Evolutionary conservation across 1,140 invertebrate species (phyloP), one percentile per base, ranked within the genome.

Genomic region (Atopsyche davidsoni): DNA sequence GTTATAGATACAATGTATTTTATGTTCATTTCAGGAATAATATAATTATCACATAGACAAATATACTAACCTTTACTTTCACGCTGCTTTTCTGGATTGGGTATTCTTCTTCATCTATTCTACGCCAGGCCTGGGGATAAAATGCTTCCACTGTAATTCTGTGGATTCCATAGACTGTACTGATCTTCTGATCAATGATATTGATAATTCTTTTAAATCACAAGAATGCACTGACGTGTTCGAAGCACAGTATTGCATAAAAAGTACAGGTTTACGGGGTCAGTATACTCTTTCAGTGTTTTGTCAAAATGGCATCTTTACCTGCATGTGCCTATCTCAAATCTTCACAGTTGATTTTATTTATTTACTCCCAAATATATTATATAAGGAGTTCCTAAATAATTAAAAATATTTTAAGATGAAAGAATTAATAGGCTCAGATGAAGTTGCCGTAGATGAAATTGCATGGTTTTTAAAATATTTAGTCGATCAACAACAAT

Each of bases 141-240:
- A 82, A 28, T 93, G 90, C 69, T 92, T 85, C 70, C 85, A 89
- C 61, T 94, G 91, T 70, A 79, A 86, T 58, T 82, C 87, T 18
- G 79, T 78, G 19, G 62, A 78, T 46, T 76, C 82, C 32, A 78
- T 83, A 64, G 81, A 86, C 65, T 93, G 90, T 72, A 76, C 81
- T 53, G 87, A 92, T 67, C 70, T 76, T 28, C 67, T 83, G 56
- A 84, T 88, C 62, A 76, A 81, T 46, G 63, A 75, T 53, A 75
- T 76, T 57, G 76, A 75, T 28, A 70, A 76, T n/a, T 59, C 66
- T 17, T 54, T 87, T 58, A 62, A 77, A 59, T 76, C 83, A 18
- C 64, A 73, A 53, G 71, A 75, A 51, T 95, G 90, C 66, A 69
- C 78, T 62, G 75, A 88, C 66, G 79, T 93, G 25, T 86, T 84